Percentiles rank a stretch among this genome's conserved stretches.
phyloP scores from a whole-genome alignment of 2,888 invertebrate genomes.

The Melinaea menophilus region DNA sequence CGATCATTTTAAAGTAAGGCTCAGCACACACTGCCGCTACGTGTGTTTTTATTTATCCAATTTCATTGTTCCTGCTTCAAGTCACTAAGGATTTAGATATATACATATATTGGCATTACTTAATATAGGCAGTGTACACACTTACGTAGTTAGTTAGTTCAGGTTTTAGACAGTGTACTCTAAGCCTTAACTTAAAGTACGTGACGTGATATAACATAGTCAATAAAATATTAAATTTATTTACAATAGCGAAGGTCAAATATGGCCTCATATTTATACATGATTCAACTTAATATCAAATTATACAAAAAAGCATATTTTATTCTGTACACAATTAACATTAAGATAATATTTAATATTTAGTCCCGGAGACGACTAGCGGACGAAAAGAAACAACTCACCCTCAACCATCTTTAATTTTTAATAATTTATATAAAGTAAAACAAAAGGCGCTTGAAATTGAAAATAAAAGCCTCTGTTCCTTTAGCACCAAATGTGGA shows the following conservation, averaged over 20 bases:
- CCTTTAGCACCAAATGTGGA: slow-evolving; percentile 72
- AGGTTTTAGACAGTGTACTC: not conserved
- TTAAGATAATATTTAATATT: not conserved
- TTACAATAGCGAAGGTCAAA: not conserved
- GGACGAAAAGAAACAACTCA: not conserved
- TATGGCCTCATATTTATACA: slow-evolving; percentile 1
- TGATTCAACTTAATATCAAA: slow-evolving; percentile 1
- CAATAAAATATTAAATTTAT: not conserved
- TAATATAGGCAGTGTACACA: not conserved
- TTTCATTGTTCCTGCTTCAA: not conserved
- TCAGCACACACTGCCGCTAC: not conserved
- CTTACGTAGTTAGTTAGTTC: not conserved
- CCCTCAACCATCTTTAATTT: not conserved
- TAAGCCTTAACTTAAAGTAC: not conserved
- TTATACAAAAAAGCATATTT: not conserved
- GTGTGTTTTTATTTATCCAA: too few species aligned
- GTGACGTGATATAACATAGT: not conserved
- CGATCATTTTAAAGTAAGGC: slow-evolving; percentile 7
- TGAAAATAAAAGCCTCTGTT: slow-evolving; percentile 41
- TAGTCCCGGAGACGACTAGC: not conserved
- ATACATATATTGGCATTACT: slow-evolving; percentile 7
- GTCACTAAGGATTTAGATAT: slow-evolving; percentile 1
- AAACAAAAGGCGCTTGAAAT: not conserved
- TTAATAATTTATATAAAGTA: not conserved
- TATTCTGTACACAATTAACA: not conserved